Evolutionary conservation across 2,888 invertebrate genomes (phyloP).

Genomic region (Portevinia maculata): DNA sequence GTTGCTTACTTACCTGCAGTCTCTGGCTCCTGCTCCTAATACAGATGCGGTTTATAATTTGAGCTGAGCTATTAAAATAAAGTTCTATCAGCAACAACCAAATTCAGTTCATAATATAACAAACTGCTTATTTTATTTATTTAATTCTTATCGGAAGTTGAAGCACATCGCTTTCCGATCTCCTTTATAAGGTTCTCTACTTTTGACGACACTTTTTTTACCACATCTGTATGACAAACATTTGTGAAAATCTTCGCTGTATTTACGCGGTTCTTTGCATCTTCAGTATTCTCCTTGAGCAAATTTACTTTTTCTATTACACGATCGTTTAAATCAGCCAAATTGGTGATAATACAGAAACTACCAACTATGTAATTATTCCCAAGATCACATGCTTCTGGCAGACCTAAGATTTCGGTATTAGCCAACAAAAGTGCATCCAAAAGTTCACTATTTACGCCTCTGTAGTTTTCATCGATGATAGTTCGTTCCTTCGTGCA

Average conservation of each 20-base stretch:
- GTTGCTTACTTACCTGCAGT: no score
- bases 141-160: neutral
- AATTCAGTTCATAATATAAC: no score
- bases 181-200: constrained; percentile 23
- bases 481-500: constrained; percentile 38
- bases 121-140: neutral
- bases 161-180: constrained; percentile 25
- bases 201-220: constrained; percentile 8
- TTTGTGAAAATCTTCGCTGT: neutral
- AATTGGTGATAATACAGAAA: constrained; percentile 58
- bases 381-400: constrained; percentile 42
- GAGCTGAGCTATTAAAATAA: no score
- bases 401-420: constrained; percentile 35
- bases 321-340: constrained; percentile 54
- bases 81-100: no score
- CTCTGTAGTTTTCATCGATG: constrained; percentile 19
- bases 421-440: constrained; percentile 21
- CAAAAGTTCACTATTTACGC: constrained; percentile 31
- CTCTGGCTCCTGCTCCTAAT: no score
- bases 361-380: constrained; percentile 39
- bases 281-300: constrained; percentile 8
- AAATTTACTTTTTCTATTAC: constrained; percentile 22
- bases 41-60: no score
- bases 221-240: constrained; percentile 34
- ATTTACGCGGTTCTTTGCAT: neutral